phyloP scores from a whole-genome alignment of 2,797 vertebrate species.

The Falco biarmicus region DNA sequence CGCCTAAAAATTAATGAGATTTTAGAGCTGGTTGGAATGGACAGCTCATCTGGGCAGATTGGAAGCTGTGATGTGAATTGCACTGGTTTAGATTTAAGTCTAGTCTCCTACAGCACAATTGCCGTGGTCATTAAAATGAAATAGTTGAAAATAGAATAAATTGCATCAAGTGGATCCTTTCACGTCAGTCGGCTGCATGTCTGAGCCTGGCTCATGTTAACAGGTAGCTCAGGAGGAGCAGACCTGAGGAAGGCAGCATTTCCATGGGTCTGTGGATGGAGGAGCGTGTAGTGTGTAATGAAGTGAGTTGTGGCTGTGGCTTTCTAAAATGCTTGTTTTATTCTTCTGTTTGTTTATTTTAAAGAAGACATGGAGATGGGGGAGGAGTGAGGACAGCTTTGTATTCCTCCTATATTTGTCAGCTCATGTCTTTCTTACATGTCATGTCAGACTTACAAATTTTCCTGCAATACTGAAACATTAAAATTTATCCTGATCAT shows the following conservation, averaged over 20 bases:
- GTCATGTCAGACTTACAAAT: neutral
- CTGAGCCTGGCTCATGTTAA: neutral
- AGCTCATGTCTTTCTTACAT: constrained; percentile 2
- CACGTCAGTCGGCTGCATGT: neutral
- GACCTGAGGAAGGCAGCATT: neutral
- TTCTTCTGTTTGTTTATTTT: constrained; percentile 32
- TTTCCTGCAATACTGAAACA: neutral
- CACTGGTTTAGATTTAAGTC: neutral
- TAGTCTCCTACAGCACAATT: neutral
- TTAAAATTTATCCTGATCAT: neutral
- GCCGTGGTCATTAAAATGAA: neutral
- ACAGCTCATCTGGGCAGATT: neutral
- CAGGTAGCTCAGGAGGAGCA: neutral
- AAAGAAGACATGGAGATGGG: neutral
- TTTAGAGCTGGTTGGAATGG: neutral
- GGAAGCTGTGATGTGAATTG: neutral
- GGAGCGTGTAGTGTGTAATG: neutral
- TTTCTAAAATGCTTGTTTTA: neutral
- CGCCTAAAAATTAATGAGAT: neutral
- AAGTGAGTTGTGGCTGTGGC: neutral
- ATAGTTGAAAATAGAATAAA: neutral
- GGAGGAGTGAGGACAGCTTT: neutral
- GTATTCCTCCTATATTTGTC: neutral
- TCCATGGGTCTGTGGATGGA: neutral
- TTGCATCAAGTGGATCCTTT: neutral